Conservation (phyloP, 2,113 vertebrate genomes). For the Sylvia atricapilla region DNA sequence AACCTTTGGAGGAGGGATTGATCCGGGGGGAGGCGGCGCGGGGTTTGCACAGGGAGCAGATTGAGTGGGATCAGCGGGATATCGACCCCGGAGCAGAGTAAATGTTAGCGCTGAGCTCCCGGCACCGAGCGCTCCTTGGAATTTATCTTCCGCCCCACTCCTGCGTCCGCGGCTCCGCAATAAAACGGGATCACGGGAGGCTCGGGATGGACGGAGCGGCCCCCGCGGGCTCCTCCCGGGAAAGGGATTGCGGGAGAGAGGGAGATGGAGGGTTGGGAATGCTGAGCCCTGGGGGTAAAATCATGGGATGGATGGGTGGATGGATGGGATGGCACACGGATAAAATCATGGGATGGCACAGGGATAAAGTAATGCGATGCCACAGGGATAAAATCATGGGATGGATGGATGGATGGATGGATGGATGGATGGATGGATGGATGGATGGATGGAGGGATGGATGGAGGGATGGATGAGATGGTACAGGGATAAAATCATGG, state of each 20-base stretch:
- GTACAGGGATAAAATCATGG: not conserved
- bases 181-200: slow-evolving; percentile 64
- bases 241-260: not conserved
- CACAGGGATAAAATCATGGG: accelerated
- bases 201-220: slow-evolving; percentile 28
- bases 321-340: no score
- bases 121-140: slow-evolving; percentile 63
- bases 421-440: no score
- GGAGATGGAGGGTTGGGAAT: accelerated
- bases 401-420: no score
- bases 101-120: slow-evolving; percentile 76
- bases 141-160: slow-evolving; percentile 70
- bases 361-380: accelerated
- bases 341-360: accelerated
- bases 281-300: not conserved
- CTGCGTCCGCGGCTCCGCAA: slow-evolving; percentile 52
- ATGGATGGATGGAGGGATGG: not conserved
- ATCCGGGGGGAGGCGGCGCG: slow-evolving; percentile 76
- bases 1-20: slow-evolving; percentile 86
- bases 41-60: slow-evolving; percentile 60
- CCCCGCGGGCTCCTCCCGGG: not conserved
- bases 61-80: slow-evolving; percentile 63
- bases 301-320: not conserved
- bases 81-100: slow-evolving; percentile 64
- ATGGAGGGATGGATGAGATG: accelerated